Base-by-base conservation (phyloP, 53 echinoderm and acorn worm genomes). In the Apostichopus leukothele region DNA sequence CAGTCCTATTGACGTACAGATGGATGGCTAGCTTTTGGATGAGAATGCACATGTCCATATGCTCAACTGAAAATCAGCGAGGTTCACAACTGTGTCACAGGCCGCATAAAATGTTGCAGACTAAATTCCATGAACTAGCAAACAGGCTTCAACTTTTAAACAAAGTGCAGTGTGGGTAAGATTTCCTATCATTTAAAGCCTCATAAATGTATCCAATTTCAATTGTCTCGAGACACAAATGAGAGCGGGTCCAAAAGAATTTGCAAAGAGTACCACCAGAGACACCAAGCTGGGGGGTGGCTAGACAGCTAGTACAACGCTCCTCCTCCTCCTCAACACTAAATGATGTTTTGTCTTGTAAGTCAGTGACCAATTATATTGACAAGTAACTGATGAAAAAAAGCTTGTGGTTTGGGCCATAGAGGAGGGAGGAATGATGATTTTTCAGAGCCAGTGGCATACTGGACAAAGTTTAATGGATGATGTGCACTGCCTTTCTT, bases 261-360 rank as follows among this genome's bases (percentile, higher is more conserved):
- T 71, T 13, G 71, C 71, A 16, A n/a, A 71, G 71, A 71, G 18
- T 5, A 18, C 18, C 16, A 16, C 16, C 16, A n/a, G 71, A 18
- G 71, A 71, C 71, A 71, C 71, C 71, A 20, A 71, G 71, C 71
- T 71, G 71, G 71, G 71, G 68, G 71, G 63, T 16, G 71, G 71
- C 71, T 71, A 71, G 71, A 71, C 71, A 71, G 71, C 11, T 16
- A 4, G 0, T n/a, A 21, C 71, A 13, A 11, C 63, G 14, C 63
- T 3, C 39, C 39, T 25, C 16, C 63, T 3, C 39, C 39, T 71
- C 13, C 71, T 6, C 7, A 18, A 18, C 71, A 16, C 16, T 63
- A 63, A 71, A 71, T 16, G 20, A 18, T 71, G 71, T 71, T 71
- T 71, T 71, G 71, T 71, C 71, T 71, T 19, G 71, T 16, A 19